Base-by-base conservation (phyloP, 2,888 invertebrate genomes). In the Eilema sororculum region DNA sequence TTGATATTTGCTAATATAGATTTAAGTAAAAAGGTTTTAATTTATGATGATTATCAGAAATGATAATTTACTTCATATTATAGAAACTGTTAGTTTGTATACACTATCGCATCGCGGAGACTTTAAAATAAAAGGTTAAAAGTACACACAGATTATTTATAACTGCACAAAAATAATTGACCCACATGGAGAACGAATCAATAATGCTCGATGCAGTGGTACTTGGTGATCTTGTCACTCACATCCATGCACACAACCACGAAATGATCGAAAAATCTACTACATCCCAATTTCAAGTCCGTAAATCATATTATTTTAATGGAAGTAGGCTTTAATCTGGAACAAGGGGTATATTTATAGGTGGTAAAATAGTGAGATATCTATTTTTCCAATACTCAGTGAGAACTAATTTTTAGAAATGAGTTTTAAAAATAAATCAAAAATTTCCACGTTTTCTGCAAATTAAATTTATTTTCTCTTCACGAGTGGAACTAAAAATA, bases 101-200 rank as follows among this genome's bases (percentile, higher is more conserved):
- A 28, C 5, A 28, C 28, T 28, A 4, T 28, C 8, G 0, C 16
- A 13, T 16, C 16, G 13, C 5, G 4, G 16, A 41, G 41, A 16
- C 16, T 41, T 3, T 16, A 41, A 13, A 13, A 20, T 46, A 8
- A 46, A 20, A 20, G 52, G 9, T 8, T 9, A n/a, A 52, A 52
- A n/a, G 52, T n/a, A 5, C 8, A 52, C n/a, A 8, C 52, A 9
- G 9, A n/a, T 52, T 74, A 76, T 72, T 66, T 67, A 59, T 71
- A 52, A 52, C 52, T 52, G n/a, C n/a, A 52, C n/a, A n/a, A 6
- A 52, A n/a, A 52, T 52, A 52, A 52, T 52, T 52, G 52, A n/a
- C 52, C 52, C n/a, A 52, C n/a, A 52, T n/a, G n/a, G 52, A 52
- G 52, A 52, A 20, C 52, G 9, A 52, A 52, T 52, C 52, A 52